Evolutionary conservation across 23 tunicate genomes (phyloP), one percentile per base, ranked within the genome.

Genomic region (Styela plicata): DNA sequence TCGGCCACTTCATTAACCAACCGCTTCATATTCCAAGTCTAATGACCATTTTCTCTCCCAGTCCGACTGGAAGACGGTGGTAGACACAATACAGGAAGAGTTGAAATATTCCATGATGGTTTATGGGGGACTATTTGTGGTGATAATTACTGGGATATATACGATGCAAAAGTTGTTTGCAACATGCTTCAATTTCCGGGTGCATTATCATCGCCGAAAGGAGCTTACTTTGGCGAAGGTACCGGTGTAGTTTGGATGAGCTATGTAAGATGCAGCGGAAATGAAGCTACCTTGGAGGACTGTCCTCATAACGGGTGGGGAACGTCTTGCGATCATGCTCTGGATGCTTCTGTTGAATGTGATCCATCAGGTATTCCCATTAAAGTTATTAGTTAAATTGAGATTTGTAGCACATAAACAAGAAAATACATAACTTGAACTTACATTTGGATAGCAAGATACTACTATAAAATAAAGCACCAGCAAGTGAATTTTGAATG

Each of bases 41-140:
- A n/a, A n/a, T n/a, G n/a, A n/a, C n/a, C n/a, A n/a, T n/a, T 44
- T 44, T 44, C 57, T 44, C 57, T 44, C 57, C 7, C 57, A 44
- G 57, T 44, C 57, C 57, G 57, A 13, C 57, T 44, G 13, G 57
- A 5, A 7, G 57, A 44, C 13, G 13, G 57, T 44, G 57, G 57
- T 13, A 13, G 7, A 44, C 10, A 7, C 13, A 7, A 73, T 26
- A 25, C 16, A 32, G 94, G 94, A n/a, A 44, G 87, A 44, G 57
- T 44, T 44, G 57, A 44, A 44, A 44, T 44, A 44, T 44, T 44
- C 13, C 57, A 44, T 44, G 57, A 44, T 13, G 57, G 57, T 44
- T 44, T 44, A 44, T 44, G 57, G 57, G 57, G 57, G 13, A 44
- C 57, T 5, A 44, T 44, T 5, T 44, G 57, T 13, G 57, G 13